Percentiles rank a stretch among this genome's conserved stretches.
These are phyloP conservation scores for Anthopleura sola DNA, from an alignment of 64 coral and sea anemone species.

Conservation along the genomic window DNA sequence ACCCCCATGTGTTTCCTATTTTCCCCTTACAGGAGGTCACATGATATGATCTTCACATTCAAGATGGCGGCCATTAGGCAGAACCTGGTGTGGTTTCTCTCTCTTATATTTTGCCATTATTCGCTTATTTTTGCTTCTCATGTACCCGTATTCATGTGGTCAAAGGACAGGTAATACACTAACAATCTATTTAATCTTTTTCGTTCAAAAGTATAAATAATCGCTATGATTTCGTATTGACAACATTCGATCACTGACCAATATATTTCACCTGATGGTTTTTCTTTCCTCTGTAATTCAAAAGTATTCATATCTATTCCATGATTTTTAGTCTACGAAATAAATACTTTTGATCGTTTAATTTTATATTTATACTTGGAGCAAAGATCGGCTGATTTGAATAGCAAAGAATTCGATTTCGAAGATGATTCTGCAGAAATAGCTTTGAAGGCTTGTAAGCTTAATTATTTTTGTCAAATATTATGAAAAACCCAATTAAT, in stretches of 20 bases:
- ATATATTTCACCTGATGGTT: not conserved
- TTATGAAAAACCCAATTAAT: not conserved
- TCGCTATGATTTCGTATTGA: not conserved
- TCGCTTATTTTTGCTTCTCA: constrained; percentile 21
- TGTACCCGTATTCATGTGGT: constrained; percentile 88
- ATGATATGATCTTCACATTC: constrained; percentile 42
- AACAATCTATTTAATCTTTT: not conserved
- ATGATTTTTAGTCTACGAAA: not conserved
- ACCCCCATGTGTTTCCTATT: not conserved
- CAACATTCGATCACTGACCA: not conserved
- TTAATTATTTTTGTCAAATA: not conserved
- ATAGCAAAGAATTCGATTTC: not conserved
- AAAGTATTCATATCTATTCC: not conserved
- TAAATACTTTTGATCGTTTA: not conserved
- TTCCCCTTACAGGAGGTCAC: constrained; percentile 31
- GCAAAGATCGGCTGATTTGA: not conserved
- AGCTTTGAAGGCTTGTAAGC: not conserved
- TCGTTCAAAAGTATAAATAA: not conserved
- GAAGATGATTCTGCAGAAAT: not conserved
- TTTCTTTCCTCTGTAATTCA: not conserved
- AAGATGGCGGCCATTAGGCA: constrained; percentile 69
- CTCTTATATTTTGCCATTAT: constrained; percentile 34
- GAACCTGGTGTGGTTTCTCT: constrained; percentile 26
- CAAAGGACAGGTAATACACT: constrained; percentile 73
- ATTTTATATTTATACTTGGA: too few species aligned